phyloP scores from a whole-genome alignment of 1,140 invertebrate genomes.

The Cherax quadricarinatus region DNA sequence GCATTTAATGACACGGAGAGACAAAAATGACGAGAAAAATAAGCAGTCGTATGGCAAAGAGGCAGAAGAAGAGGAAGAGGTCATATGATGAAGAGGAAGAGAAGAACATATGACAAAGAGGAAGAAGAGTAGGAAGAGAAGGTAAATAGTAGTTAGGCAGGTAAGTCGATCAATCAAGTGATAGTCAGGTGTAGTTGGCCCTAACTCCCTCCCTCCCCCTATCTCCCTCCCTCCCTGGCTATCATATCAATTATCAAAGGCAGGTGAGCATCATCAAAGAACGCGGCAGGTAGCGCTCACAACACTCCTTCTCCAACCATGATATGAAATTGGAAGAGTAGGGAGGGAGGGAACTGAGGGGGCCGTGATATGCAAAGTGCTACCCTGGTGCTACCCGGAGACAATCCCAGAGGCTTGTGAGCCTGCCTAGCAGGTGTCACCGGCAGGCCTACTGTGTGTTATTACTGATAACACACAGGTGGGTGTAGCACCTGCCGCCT shows the following conservation, averaged over 20 bases:
- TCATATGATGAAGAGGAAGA: background rate
- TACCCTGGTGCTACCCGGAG: background rate
- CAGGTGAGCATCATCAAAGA: slow-evolving; percentile 55
- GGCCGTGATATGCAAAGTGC: slow-evolving; percentile 25
- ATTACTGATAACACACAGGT: background rate
- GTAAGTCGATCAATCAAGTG: slow-evolving; percentile 61
- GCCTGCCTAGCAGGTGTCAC: background rate
- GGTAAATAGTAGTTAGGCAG: background rate
- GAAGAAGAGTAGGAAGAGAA: background rate
- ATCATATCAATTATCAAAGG: slow-evolving; percentile 62
- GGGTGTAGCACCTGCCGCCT: background rate
- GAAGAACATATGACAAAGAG: background rate
- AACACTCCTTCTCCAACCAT: slow-evolving; percentile 13
- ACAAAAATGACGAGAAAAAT: too few relatives aligned
- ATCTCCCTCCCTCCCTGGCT: slow-evolving; percentile 32
- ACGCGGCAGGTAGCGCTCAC: slow-evolving; percentile 58
- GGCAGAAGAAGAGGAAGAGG: background rate
- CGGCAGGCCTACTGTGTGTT: background rate
- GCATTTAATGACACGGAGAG: too few relatives aligned
- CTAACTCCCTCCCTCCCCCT: slow-evolving; percentile 17
- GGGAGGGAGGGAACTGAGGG: slow-evolving; percentile 37
- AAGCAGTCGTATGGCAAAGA: too few relatives aligned
- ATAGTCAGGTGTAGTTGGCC: slow-evolving; percentile 24
- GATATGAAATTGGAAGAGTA: slow-evolving; percentile 54
- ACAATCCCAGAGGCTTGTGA: background rate